These are phyloP conservation scores for Autographa pulchrina DNA, from an alignment of 2,888 invertebrate genomes.

Conservation along the genomic window DNA sequence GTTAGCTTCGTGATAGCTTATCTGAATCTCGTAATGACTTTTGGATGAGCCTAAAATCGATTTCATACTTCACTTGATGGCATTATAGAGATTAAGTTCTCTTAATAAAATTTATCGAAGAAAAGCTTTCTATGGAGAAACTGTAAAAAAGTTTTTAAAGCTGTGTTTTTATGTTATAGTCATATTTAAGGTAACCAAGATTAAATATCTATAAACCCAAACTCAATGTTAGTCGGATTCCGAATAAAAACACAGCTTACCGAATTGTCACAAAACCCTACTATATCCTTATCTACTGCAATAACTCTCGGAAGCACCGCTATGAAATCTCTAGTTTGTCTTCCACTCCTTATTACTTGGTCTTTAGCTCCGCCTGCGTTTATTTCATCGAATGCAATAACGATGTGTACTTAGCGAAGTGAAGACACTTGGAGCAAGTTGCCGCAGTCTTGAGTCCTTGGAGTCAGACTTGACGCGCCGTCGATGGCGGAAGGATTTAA, in stretches of 20 bases:
- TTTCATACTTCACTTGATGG: constrained; percentile 3
- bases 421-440: constrained; percentile 40
- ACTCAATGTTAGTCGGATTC: constrained; percentile 5
- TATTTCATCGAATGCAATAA: constrained; percentile 38
- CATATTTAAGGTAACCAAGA: neutral
- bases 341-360: constrained; percentile 22
- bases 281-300: constrained; percentile 25
- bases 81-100: neutral
- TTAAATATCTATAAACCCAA: neutral
- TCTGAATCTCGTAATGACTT: constrained; percentile 49
- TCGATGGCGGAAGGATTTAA: constrained; percentile 23
- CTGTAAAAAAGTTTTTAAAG: neutral
- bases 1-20: constrained; percentile 24
- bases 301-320: constrained; percentile 35
- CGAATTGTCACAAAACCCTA: constrained; percentile 31
- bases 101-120: neutral
- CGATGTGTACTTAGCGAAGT: constrained; percentile 30
- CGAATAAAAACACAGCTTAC: constrained; percentile 13
- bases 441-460: constrained; percentile 30
- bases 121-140: neutral
- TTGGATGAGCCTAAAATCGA: constrained; percentile 43
- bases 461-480: constrained; percentile 21
- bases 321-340: constrained; percentile 42
- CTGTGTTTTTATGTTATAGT: neutral
- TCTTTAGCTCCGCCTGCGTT: constrained; percentile 17